Evolutionary conservation across 2,888 invertebrate genomes (phyloP), one percentile per base, ranked within the genome.

Genomic region (Eudasyphora cyanicolor): DNA sequence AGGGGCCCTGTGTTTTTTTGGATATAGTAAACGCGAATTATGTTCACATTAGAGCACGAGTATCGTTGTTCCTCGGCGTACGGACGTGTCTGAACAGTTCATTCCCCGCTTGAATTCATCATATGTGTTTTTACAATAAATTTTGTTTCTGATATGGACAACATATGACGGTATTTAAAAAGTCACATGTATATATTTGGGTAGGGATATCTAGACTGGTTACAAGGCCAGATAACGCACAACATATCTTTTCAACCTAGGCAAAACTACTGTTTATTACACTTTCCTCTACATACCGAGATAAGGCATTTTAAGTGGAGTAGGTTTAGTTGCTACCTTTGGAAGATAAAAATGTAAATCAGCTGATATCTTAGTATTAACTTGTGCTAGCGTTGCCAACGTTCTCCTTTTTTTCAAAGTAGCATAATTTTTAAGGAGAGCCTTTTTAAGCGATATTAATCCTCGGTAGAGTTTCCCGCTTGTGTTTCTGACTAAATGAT

Each of bases 161-260:
- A n/a, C 57, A 57, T 57, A 7, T 57, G 57, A 12, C 3, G 8
- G 27, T 57, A 12, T 27, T 1, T 57, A 45, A 1, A 45, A 12
- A 2, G 14, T 12, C 3, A n/a, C n/a, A 45, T n/a, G 45, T 57
- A n/a, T n/a, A n/a, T n/a, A 14, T 57, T 57, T 57, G 24, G 14
- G 27, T 12, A 57, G 57, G 57, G 57, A 57, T 57, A 57, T 57
- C 24, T 57, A 24, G 27, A 27, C 57, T 1, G 8, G 24, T 57
- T 57, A 57, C 57, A 57, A 57, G 57, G 57, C 27, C 57, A 57
- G 57, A 57, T 57, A 51, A 51, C 21, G 10, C 51, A 51, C 1
- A 1, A 51, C 19, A 24, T 51, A 51, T n/a, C 45, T n/a, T 45
- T 45, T 14, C 45, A 7, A 45, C 12, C n/a, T 14, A n/a, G 45